phyloP scores from a whole-genome alignment of 2,113 vertebrate genomes.

The Leuciscus idus region DNA sequence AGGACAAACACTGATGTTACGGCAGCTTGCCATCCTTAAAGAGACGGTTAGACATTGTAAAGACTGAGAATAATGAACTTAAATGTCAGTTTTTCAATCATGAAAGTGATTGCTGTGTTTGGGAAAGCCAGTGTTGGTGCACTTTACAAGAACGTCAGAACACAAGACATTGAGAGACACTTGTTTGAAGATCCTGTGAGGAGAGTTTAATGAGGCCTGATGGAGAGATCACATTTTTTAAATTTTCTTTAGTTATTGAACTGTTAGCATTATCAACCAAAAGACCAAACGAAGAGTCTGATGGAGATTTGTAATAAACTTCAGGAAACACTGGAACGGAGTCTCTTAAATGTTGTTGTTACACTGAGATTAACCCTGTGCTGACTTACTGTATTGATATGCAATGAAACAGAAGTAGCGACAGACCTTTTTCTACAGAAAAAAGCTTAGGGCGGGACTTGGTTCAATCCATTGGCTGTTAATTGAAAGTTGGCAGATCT shows the following conservation, averaged over 20 bases:
- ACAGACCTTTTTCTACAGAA: not conserved
- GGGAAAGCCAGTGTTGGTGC: not conserved
- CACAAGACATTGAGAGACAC: not conserved
- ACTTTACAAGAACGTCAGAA: not conserved
- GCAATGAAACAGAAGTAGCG: not conserved
- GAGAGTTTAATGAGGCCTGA: not conserved
- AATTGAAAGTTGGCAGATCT: too few species aligned
- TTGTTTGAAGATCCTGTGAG: not conserved
- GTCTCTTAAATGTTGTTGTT: not conserved
- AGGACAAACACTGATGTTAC: constrained; percentile 1
- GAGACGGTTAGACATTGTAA: not conserved
- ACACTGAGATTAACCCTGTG: not conserved
- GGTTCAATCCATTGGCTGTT: too few species aligned
- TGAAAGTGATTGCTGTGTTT: too few species aligned
- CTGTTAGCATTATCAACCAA: not conserved
- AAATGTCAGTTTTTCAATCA: not conserved
- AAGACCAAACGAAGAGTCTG: not conserved
- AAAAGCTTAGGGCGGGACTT: too few species aligned
- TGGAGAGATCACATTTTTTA: not conserved
- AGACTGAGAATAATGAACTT: not conserved
- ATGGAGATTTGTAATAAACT: not conserved
- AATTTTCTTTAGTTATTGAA: not conserved
- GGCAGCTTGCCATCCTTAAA: constrained; percentile 1
- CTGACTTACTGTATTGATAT: not conserved
- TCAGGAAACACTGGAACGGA: not conserved